Evolutionary conservation across 2,797 vertebrate species (phyloP).

Genomic region (Rallus crepitans): DNA sequence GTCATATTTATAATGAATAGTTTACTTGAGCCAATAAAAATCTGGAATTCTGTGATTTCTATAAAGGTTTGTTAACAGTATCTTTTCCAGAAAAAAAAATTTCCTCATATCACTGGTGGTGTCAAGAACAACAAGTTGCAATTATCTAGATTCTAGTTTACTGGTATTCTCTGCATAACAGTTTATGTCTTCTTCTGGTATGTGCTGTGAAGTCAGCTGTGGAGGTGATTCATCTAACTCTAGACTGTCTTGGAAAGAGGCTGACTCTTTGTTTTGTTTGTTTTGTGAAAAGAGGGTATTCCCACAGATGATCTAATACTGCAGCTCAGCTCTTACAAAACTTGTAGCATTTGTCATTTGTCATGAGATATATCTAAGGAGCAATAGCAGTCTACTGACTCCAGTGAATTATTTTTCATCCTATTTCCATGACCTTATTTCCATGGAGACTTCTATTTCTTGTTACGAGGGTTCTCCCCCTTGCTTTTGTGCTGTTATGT

Average conservation of each 20-base stretch:
- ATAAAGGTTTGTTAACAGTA: neutral
- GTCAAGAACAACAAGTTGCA: neutral
- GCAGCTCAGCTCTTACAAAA: neutral
- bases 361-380: slow-evolving; percentile 29
- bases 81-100: neutral
- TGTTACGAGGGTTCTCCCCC: neutral
- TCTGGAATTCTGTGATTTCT: neutral
- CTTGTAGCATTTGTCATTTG: slow-evolving; percentile 40
- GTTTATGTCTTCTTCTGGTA: neutral
- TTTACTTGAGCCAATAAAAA: neutral
- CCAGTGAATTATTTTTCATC: slow-evolving; percentile 36
- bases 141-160: neutral
- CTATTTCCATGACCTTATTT: slow-evolving; percentile 49
- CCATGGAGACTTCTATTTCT: slow-evolving; percentile 37
- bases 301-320: slow-evolving; percentile 47
- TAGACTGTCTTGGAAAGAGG: neutral
- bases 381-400: slow-evolving; percentile 15
- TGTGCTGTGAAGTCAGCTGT: neutral
- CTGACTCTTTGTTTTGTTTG: slow-evolving; percentile 33
- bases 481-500: slow-evolving; percentile 3
- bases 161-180: neutral
- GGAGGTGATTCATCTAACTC: slow-evolving; percentile 15
- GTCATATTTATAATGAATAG: neutral
- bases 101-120: neutral
- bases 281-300: slow-evolving; percentile 41